Percentiles rank a stretch among this genome's conserved stretches.
Conservation (phyloP, 2,113 vertebrate species). For the Scopus umbretta region DNA sequence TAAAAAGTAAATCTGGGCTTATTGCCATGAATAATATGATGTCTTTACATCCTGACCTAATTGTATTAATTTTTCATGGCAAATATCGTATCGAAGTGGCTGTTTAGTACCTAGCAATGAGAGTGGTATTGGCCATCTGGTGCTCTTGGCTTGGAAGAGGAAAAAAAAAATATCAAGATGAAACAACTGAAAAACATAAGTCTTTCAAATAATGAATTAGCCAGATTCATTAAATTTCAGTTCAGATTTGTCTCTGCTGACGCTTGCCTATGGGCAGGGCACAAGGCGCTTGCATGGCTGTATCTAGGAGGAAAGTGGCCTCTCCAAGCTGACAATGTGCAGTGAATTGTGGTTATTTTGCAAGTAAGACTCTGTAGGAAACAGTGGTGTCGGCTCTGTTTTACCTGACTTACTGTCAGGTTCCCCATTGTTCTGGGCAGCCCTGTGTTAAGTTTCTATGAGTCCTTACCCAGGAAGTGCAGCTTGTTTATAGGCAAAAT, state of each 20-base stretch:
- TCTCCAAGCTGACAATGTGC: not conserved
- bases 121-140: conserved; percentile 32
- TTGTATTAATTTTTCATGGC: conserved; percentile 60
- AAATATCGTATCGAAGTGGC: conserved; percentile 46
- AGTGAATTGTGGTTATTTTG: not conserved
- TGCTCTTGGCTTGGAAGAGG: not conserved
- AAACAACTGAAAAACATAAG: not conserved
- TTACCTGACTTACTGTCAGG: not conserved
- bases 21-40: conserved; percentile 53
- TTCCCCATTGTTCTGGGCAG: not conserved
- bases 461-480: not conserved
- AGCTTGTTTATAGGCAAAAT: not conserved
- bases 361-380: not conserved
- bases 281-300: not conserved
- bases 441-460: not conserved
- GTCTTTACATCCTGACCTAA: conserved; percentile 58
- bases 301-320: not conserved
- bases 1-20: conserved; percentile 34
- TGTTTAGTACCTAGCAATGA: conserved; percentile 34
- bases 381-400: not conserved
- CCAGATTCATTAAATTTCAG: conserved; percentile 10
- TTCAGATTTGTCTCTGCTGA: conserved; percentile 20
- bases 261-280: not conserved
- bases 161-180: not conserved
- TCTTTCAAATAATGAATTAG: conserved; percentile 50